Evolutionary conservation across 1,140 invertebrate genomes (phyloP).

Genomic region (Dryas iulia): DNA sequence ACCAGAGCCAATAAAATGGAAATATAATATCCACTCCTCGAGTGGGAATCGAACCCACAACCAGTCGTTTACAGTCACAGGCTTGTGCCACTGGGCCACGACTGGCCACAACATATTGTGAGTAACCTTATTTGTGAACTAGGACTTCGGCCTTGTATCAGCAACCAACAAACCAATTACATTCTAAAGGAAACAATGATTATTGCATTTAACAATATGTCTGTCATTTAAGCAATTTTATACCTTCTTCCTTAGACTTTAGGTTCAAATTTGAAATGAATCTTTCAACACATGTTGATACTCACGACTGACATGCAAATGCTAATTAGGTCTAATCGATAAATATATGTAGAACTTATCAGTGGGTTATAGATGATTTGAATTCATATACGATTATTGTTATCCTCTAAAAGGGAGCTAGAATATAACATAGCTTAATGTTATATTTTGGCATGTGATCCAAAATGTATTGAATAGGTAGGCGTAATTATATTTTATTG

Average conservation of each 20-base stretch:
- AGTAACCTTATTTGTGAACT: background rate
- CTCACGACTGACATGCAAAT: slow-evolving; percentile 3
- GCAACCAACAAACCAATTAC: slow-evolving; percentile 6
- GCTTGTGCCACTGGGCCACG: too few relatives aligned
- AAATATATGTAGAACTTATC: slow-evolving; percentile 2
- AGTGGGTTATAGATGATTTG: background rate
- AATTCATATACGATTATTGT: background rate
- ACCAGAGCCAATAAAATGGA: too few relatives aligned
- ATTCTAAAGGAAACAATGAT: slow-evolving; percentile 3
- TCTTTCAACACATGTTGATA: background rate
- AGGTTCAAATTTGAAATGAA: background rate
- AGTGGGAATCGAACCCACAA: too few relatives aligned
- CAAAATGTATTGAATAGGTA: background rate
- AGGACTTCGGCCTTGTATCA: background rate
- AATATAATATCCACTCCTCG: too few relatives aligned
- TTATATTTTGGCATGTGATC: background rate
- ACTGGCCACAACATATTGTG: too few relatives aligned
- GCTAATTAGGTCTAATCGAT: slow-evolving; percentile 14
- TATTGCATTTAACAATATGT: slow-evolving; percentile 2
- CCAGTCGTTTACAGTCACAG: too few relatives aligned
- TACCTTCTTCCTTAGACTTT: background rate
- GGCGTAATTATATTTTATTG: background rate
- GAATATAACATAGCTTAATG: too few relatives aligned
- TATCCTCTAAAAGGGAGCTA: background rate
- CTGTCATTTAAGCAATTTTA: background rate